phyloP scores from a whole-genome alignment of 2,888 invertebrate genomes.

The Trisateles emortualis region DNA sequence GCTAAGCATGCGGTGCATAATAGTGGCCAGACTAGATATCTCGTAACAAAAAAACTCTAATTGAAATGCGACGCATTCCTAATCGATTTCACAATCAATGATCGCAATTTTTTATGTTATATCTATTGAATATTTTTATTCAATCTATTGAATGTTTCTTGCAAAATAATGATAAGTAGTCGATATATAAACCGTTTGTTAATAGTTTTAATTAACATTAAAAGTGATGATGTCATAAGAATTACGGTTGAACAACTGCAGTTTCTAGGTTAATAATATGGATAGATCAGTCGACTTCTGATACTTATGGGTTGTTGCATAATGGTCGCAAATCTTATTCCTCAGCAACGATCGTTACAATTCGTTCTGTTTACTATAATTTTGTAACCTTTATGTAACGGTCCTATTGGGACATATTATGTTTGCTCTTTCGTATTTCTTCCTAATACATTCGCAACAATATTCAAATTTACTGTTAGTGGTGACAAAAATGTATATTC shows the following conservation, averaged over 20 bases:
- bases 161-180: constrained; percentile 15
- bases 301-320: constrained; percentile 54
- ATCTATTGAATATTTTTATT: constrained; percentile 1
- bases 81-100: constrained; percentile 2
- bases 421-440: background rate
- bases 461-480: background rate
- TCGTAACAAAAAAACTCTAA: constrained; percentile 15
- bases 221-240: constrained; percentile 30
- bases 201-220: constrained; percentile 18
- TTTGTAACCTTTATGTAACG: constrained; percentile 48
- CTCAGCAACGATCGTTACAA: constrained; percentile 34
- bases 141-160: constrained; percentile 7
- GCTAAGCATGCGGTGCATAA: constrained; percentile 31
- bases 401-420: constrained; percentile 23
- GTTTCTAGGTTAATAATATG: constrained; percentile 58
- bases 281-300: constrained; percentile 40
- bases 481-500: background rate
- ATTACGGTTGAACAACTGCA: constrained; percentile 40
- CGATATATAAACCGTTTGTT: constrained; percentile 2
- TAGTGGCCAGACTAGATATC: constrained; percentile 14
- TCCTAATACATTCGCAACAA: background rate
- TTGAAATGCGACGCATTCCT: constrained; percentile 2
- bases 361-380: constrained; percentile 51
- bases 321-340: constrained; percentile 49
- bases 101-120: constrained; percentile 1